phyloP scores from a whole-genome alignment of 2,797 vertebrate species.

The Acomys russatus region DNA sequence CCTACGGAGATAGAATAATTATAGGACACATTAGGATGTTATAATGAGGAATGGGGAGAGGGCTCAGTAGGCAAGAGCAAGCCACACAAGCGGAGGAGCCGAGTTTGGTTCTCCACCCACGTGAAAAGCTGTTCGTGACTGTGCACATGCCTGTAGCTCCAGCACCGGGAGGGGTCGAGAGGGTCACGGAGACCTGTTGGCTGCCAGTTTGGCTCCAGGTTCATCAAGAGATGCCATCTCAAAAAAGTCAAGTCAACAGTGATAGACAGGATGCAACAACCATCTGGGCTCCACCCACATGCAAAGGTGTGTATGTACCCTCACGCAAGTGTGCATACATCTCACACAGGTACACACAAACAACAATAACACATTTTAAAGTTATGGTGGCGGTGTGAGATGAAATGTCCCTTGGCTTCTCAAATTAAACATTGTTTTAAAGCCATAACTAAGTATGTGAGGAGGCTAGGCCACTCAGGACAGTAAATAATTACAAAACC shows the following conservation, averaged over 20 bases:
- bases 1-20: neutral
- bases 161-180: neutral
- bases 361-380: neutral
- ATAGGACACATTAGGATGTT: neutral
- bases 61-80: neutral
- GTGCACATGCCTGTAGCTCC: neutral
- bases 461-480: neutral
- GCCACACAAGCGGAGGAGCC: neutral
- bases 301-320: neutral
- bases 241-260: neutral
- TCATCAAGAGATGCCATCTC: neutral
- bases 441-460: neutral
- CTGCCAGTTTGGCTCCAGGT: neutral
- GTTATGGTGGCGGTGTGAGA: neutral
- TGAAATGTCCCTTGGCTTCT: constrained; percentile 25
- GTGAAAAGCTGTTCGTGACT: neutral
- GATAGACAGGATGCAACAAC: neutral
- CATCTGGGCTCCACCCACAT: neutral
- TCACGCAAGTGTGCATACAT: neutral
- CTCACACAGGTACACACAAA: neutral
- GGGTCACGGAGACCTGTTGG: neutral
- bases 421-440: neutral
- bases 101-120: neutral
- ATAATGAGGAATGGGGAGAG: neutral
- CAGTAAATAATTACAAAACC: constrained; percentile 1